Conservation (phyloP, 1,140 invertebrate species). For the Trichonephila clavata region DNA sequence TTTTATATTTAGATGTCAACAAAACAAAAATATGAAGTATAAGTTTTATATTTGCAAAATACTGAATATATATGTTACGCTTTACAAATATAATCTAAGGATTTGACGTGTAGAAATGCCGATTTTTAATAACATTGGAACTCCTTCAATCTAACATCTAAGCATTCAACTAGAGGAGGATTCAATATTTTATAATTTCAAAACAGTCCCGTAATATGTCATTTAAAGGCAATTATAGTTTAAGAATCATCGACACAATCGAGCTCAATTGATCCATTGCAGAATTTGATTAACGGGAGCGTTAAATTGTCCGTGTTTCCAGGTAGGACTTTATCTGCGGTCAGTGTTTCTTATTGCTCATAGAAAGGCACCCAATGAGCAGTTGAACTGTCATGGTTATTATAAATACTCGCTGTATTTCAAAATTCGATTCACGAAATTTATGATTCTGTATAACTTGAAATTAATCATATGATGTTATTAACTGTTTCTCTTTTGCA, state of each 20-base stretch:
- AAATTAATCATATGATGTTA: conserved; percentile 13
- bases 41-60: too few species aligned
- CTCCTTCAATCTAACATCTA: too few species aligned
- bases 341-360: not conserved
- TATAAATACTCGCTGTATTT: not conserved
- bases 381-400: conserved; percentile 4
- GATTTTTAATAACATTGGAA: too few species aligned
- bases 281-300: not conserved
- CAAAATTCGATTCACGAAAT: conserved; percentile 15
- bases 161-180: too few species aligned
- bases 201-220: not conserved
- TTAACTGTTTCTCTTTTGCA: not conserved
- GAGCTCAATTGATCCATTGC: not conserved
- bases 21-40: too few species aligned
- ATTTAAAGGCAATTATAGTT: not conserved
- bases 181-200: not conserved
- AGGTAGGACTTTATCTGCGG: too few species aligned
- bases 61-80: too few species aligned
- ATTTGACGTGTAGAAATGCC: too few species aligned
- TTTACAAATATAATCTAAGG: too few species aligned
- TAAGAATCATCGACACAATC: not conserved
- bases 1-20: too few species aligned
- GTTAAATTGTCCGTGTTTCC: not conserved
- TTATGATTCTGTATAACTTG: not conserved
- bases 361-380: not conserved